Percentiles rank a stretch among this genome's conserved stretches.
phyloP scores from a whole-genome alignment of 2,113 vertebrate species.

The Meriones unguiculatus region DNA sequence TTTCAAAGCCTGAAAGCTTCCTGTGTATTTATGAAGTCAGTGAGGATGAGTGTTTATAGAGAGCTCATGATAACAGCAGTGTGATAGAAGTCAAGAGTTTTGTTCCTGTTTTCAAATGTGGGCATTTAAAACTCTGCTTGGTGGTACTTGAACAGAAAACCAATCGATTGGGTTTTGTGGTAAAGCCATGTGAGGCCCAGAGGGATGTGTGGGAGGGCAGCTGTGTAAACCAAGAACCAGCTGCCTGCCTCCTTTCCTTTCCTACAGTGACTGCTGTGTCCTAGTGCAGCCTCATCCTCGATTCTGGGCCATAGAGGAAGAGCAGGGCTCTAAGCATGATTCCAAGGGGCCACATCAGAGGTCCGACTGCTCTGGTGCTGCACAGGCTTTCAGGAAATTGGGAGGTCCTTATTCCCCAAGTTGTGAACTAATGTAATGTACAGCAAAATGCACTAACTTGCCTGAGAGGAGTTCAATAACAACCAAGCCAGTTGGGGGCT shows the following conservation, averaged over 20 bases:
- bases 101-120: background rate
- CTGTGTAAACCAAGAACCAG: background rate
- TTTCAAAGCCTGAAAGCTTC: background rate
- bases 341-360: background rate
- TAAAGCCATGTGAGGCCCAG: background rate
- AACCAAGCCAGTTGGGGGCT: background rate
- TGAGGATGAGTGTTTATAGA: background rate
- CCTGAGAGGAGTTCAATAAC: background rate
- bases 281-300: background rate
- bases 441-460: background rate
- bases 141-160: background rate
- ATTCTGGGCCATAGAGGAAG: background rate
- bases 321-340: background rate
- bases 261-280: background rate
- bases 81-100: background rate
- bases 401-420: background rate
- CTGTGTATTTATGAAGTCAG: background rate
- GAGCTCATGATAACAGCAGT: background rate
- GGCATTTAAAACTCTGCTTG: background rate
- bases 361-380: background rate
- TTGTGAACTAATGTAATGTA: background rate
- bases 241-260: background rate
- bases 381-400: background rate
- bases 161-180: background rate
- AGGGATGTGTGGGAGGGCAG: background rate